Evolutionary conservation across 2,888 invertebrate genomes (phyloP).

Genomic region (Criorhina ranunculi): DNA sequence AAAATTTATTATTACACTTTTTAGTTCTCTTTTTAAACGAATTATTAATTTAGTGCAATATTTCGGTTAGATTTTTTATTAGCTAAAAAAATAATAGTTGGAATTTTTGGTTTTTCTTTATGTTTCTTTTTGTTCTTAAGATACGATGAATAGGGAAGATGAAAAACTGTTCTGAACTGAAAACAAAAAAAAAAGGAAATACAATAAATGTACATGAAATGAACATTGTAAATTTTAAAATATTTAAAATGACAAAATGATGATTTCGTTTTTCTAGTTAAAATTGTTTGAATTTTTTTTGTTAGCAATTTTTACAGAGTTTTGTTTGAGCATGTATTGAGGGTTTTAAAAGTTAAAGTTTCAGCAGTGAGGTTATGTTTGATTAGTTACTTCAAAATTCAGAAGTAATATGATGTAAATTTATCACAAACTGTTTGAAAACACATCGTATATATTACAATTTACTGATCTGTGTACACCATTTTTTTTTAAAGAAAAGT

Average conservation of each 20-base stretch:
- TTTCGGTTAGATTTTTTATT: conserved; percentile 58
- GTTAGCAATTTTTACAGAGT: background rate
- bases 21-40: conserved; percentile 40
- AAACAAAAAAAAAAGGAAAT: conserved; percentile 32
- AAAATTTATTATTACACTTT: conserved; percentile 66
- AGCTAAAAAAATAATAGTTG: conserved; percentile 67
- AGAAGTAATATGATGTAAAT: background rate
- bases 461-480: too few relatives aligned
- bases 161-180: conserved; percentile 73
- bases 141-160: conserved; percentile 43
- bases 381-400: background rate
- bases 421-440: too few relatives aligned
- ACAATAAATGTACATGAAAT: conserved; percentile 31
- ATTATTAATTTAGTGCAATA: conserved; percentile 73
- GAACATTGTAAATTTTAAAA: conserved; percentile 47
- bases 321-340: background rate
- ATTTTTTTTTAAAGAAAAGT: too few relatives aligned
- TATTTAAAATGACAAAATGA: conserved; percentile 34
- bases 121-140: conserved; percentile 31
- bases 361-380: background rate
- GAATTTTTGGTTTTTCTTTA: conserved; percentile 31
- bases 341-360: background rate
- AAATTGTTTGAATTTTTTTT: conserved; percentile 35
- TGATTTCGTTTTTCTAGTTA: conserved; percentile 46
- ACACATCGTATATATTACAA: too few relatives aligned